phyloP scores from a whole-genome alignment of 2,797 vertebrate species.

The Scolopax bukidnonensis region DNA sequence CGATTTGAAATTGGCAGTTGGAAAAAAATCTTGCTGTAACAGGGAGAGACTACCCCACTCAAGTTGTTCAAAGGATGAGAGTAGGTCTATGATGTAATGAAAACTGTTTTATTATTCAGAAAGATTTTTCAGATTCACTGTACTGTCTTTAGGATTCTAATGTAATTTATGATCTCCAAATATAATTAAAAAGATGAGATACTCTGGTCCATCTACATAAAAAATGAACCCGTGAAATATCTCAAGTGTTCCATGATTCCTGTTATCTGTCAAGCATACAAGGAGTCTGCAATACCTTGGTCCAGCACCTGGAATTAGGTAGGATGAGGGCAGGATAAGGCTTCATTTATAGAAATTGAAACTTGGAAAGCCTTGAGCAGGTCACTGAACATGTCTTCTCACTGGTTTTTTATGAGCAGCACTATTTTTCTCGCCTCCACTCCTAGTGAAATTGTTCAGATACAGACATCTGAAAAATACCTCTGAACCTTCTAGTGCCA shows the following conservation, averaged over 20 bases:
- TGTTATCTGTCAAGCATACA: not conserved
- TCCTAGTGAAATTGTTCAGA: not conserved
- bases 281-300: not conserved
- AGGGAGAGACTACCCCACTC: not conserved
- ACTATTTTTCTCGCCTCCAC: not conserved
- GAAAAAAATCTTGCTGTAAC: not conserved
- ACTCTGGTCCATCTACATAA: not conserved
- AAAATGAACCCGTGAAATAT: not conserved
- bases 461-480: not conserved
- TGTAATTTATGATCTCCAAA: not conserved
- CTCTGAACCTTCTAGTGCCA: not conserved
- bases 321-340: not conserved
- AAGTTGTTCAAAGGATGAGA: not conserved
- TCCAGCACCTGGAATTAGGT: not conserved
- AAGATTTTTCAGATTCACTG: not conserved
- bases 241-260: not conserved
- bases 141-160: not conserved
- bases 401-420: not conserved
- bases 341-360: not conserved
- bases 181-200: not conserved
- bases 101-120: not conserved
- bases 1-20: not conserved
- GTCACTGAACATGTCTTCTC: accelerated
- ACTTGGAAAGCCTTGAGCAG: not conserved
- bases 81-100: not conserved